Percentiles rank a stretch among this genome's conserved stretches.
Evolutionary conservation across 1,140 invertebrate species (phyloP).

Genomic region (Apis laboriosa): DNA sequence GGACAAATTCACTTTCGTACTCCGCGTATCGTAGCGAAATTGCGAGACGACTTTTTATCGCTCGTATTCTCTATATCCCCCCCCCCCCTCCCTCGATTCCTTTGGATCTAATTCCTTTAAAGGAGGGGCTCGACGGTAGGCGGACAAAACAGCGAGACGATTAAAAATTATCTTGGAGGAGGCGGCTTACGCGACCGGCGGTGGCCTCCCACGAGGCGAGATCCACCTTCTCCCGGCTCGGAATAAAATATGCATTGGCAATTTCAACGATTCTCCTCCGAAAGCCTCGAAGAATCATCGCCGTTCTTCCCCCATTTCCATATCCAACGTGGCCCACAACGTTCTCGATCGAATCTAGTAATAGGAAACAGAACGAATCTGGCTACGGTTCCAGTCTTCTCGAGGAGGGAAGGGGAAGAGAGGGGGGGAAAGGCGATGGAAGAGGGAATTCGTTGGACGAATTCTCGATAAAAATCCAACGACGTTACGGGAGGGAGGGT

Average conservation of each 20-base stretch:
- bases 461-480: conserved; percentile 76
- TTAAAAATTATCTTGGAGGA: not conserved
- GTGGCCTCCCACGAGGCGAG: not conserved
- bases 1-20: no score
- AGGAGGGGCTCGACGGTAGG: no score
- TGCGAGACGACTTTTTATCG: no score
- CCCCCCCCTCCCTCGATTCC: no score
- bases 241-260: conserved; percentile 77
- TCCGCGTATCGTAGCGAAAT: no score
- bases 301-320: conserved; percentile 66
- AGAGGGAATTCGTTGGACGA: conserved; percentile 63
- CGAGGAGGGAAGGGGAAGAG: not conserved
- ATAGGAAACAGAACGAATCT: conserved; percentile 12
- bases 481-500: conserved; percentile 40
- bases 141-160: not conserved
- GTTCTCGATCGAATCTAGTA: not conserved
- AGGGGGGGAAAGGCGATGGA: no score
- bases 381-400: not conserved
- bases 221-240: not conserved
- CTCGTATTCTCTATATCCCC: no score
- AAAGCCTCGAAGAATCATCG: conserved; percentile 51
- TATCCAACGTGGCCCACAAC: conserved; percentile 55
- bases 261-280: conserved; percentile 60
- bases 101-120: no score
- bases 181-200: conserved; percentile 45